These are phyloP conservation scores for Hiodon tergisus DNA, from an alignment of 2,113 vertebrate species.

Conservation along the genomic window DNA sequence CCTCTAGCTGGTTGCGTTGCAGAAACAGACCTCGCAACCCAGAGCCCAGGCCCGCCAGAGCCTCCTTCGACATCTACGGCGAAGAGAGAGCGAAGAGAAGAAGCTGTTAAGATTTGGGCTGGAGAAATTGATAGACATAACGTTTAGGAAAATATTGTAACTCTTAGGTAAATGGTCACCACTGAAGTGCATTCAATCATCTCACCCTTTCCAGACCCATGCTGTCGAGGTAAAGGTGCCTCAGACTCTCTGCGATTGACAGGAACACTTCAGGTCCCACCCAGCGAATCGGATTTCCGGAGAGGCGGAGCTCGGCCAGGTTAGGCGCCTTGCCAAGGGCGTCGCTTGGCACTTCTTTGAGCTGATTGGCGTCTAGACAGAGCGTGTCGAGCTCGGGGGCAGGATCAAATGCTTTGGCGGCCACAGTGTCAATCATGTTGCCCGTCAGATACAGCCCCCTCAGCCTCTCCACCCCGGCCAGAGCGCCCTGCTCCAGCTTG, in stretches of 20 bases:
- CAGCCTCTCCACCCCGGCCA: conserved; percentile 58
- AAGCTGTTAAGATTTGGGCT: neutral
- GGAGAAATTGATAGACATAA: too few species aligned
- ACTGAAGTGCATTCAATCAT: neutral
- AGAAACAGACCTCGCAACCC: conserved; percentile 75
- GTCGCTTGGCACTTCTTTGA: conserved; percentile 70
- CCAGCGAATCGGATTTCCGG: conserved; percentile 67
- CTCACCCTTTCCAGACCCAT: conserved; percentile 77
- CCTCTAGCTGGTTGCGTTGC: conserved; percentile 77
- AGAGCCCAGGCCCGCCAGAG: conserved; percentile 72
- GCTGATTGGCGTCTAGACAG: conserved; percentile 73
- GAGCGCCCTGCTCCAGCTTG: conserved; percentile 52
- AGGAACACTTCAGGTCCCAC: conserved; percentile 64
- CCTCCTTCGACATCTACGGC: conserved; percentile 61
- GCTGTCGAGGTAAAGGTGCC: conserved; percentile 79
- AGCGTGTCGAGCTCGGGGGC: conserved; percentile 72
- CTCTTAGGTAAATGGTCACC: too few species aligned
- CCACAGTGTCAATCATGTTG: conserved; percentile 60
- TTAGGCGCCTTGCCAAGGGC: conserved; percentile 57
- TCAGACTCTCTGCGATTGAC: conserved; percentile 63
- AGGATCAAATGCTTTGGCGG: conserved; percentile 55
- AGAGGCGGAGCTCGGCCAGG: conserved; percentile 75
- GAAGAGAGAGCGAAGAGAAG: neutral
- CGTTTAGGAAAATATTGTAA: too few species aligned
- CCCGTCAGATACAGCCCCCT: conserved; percentile 73